These are phyloP conservation scores for Clamator glandarius DNA, from an alignment of 2,797 vertebrate genomes.

Conservation along the genomic window DNA sequence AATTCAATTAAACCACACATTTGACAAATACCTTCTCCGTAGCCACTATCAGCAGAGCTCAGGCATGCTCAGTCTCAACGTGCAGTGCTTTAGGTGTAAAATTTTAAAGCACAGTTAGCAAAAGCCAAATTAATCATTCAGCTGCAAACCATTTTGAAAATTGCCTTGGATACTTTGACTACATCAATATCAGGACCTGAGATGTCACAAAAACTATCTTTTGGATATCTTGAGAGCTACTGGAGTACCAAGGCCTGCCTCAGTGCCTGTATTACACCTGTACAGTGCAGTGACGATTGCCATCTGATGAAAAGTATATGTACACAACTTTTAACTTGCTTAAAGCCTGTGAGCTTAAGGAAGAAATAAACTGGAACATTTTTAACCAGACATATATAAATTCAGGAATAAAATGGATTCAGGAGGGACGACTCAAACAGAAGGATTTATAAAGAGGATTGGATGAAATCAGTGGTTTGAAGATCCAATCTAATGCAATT, in stretches of 20 bases:
- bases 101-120: neutral
- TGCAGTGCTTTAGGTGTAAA: neutral
- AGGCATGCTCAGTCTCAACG: neutral
- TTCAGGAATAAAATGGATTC: neutral
- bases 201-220: neutral
- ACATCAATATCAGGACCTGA: neutral
- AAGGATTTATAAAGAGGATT: neutral
- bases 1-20: neutral
- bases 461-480: conserved; percentile 5
- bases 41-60: neutral
- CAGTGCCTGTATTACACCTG: neutral
- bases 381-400: neutral
- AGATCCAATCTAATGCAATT: neutral
- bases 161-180: neutral
- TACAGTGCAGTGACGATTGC: neutral
- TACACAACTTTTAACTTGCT: neutral
- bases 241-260: neutral
- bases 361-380: neutral
- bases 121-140: neutral
- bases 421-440: neutral
- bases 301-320: neutral
- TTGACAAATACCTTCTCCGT: neutral
- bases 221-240: neutral
- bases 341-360: neutral
- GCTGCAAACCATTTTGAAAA: neutral